These are phyloP conservation scores for Baronia brevicornis DNA, from an alignment of 2,888 invertebrate species.

Conservation along the genomic window DNA sequence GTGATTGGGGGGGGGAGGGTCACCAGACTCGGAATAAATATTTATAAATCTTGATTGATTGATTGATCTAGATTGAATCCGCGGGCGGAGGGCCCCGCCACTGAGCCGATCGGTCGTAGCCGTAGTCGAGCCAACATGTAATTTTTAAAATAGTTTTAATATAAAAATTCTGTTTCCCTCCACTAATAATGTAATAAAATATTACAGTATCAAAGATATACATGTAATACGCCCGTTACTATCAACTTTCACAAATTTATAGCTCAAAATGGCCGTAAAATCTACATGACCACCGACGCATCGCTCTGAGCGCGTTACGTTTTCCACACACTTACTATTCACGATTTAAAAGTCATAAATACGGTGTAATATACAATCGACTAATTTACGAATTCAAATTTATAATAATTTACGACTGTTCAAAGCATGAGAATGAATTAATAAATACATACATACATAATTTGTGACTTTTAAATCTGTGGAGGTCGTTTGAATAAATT, in stretches of 20 bases:
- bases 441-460: conserved; percentile 1
- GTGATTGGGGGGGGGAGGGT: no score
- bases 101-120: no score
- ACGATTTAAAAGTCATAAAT: conserved; percentile 24
- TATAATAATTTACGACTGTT: conserved; percentile 26
- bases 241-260: conserved; percentile 13
- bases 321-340: conserved; percentile 18
- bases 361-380: conserved; percentile 25
- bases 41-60: no score
- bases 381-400: conserved; percentile 30
- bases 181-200: conserved; percentile 7
- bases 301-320: conserved; percentile 8
- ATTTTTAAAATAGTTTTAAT: no score
- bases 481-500: conserved; percentile 5
- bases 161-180: no score
- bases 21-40: no score
- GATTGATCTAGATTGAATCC: no score
- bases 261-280: conserved; percentile 1
- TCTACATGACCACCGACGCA: background rate
- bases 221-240: conserved; percentile 2
- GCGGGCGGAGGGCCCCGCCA: no score
- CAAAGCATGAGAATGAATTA: background rate
- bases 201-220: conserved; percentile 7
- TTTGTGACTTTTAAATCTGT: background rate
- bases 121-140: no score